A percentile compares a stretch with the other conserved stretches of the same genome.
These are phyloP conservation scores for Gastracanthus pulcherrimus DNA, from an alignment of 2,888 invertebrate species.

Conservation along the genomic window DNA sequence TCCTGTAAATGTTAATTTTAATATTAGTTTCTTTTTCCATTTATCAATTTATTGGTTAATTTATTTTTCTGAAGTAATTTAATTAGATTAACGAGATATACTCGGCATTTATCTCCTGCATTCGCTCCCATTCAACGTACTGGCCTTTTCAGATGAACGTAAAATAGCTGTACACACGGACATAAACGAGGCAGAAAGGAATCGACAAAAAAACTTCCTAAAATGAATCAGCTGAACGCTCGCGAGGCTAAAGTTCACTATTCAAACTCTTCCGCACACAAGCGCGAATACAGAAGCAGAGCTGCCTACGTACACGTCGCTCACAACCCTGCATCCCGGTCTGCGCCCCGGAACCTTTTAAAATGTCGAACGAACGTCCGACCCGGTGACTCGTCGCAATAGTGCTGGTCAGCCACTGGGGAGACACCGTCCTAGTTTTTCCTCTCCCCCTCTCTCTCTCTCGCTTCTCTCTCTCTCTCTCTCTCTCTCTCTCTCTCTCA, in stretches of 20 bases:
- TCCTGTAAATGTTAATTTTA: too few relatives aligned
- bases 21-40: too few relatives aligned
- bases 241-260: background rate
- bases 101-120: too few relatives aligned
- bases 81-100: too few relatives aligned
- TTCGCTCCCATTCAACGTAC: background rate
- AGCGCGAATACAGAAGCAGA: background rate
- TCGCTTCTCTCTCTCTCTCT: background rate
- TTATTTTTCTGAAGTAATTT: too few relatives aligned
- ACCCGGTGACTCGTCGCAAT: background rate
- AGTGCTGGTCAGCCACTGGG: slow-evolving; percentile 35
- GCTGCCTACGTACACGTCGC: background rate
- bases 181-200: slow-evolving; percentile 16
- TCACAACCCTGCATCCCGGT: background rate
- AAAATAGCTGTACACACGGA: background rate
- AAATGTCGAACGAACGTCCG: slow-evolving; percentile 26
- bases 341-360: slow-evolving; percentile 5
- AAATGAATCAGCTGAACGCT: background rate
- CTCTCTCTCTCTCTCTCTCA: background rate
- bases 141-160: background rate
- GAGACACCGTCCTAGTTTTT: slow-evolving; percentile 11
- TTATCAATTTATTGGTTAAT: too few relatives aligned
- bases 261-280: background rate
- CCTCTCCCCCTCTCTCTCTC: background rate
- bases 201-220: slow-evolving; percentile 34